These are phyloP conservation scores for Pyrrhosoma nymphula DNA, from an alignment of 2,888 invertebrate genomes.

Conservation along the genomic window DNA sequence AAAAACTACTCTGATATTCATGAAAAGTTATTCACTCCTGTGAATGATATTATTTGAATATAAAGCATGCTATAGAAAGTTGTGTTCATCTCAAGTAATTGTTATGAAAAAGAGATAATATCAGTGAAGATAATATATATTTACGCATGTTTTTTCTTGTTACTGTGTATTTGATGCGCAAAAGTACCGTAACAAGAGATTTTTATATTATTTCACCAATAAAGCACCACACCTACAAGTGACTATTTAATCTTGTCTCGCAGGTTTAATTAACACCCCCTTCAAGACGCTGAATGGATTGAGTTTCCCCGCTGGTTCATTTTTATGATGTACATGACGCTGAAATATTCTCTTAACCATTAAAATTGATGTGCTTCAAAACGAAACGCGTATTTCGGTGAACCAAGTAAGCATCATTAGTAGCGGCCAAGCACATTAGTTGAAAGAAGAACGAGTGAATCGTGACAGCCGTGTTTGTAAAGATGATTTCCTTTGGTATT, in stretches of 20 bases:
- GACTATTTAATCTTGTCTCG: not conserved
- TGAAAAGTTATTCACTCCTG: too few relatives aligned
- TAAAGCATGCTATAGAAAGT: too few relatives aligned
- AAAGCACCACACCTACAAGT: not conserved
- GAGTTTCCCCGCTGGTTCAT: not conserved
- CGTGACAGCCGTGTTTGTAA: constrained; percentile 36
- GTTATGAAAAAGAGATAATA: too few relatives aligned
- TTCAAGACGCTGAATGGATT: not conserved
- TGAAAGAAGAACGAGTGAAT: constrained; percentile 16
- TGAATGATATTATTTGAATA: too few relatives aligned
- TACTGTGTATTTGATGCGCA: too few relatives aligned
- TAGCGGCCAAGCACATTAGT: constrained; percentile 15
- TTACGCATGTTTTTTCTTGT: too few relatives aligned
- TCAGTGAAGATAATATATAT: too few relatives aligned
- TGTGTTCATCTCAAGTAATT: too few relatives aligned
- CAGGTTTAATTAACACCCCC: not conserved
- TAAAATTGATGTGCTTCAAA: constrained; percentile 36
- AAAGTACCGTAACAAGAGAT: too few relatives aligned
- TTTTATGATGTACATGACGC: not conserved
- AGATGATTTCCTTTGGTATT: constrained; percentile 30
- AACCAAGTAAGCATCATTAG: constrained; percentile 36
- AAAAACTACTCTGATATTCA: too few relatives aligned
- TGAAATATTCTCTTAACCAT: constrained; percentile 21
- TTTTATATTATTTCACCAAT: not conserved
- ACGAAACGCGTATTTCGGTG: constrained; percentile 32